A percentile compares a stretch with the other conserved stretches of the same genome.
Evolutionary conservation across 1,140 invertebrate genomes (phyloP).

Genomic region (Drosophila pachea): DNA sequence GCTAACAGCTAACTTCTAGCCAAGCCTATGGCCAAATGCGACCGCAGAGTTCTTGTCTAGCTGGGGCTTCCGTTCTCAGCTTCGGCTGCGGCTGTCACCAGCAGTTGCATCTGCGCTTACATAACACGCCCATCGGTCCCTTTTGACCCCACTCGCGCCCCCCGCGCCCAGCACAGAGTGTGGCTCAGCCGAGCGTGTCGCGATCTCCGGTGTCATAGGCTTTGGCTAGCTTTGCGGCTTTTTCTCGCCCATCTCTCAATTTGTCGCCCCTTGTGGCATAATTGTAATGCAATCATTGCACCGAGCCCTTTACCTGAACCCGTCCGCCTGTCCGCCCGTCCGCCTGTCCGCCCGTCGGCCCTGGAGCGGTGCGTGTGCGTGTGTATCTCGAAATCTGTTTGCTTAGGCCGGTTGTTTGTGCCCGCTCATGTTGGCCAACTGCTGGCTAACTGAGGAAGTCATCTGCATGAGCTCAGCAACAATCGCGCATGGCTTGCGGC

Average conservation of each 20-base stretch:
- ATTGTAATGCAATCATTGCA: constrained; percentile 53
- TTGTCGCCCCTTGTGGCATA: constrained; percentile 59
- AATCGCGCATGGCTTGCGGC: constrained; percentile 7
- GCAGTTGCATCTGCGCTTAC: constrained; percentile 41
- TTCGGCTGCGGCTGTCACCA: constrained; percentile 42
- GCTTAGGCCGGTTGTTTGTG: constrained; percentile 22
- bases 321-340: neutral
- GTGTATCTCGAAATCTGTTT: constrained; percentile 36
- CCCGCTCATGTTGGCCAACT: constrained; percentile 23
- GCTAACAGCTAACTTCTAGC: neutral
- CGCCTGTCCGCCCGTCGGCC: neutral
- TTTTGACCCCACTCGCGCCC: neutral
- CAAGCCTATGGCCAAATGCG: constrained; percentile 42
- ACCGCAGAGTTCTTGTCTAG: constrained; percentile 35
- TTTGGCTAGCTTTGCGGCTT: constrained; percentile 50
- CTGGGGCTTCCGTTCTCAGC: constrained; percentile 55
- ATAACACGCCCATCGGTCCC: constrained; percentile 36
- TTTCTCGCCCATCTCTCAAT: constrained; percentile 62
- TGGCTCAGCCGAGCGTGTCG: constrained; percentile 52
- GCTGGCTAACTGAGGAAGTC: constrained; percentile 12
- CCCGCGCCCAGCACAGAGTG: neutral
- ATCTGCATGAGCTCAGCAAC: constrained; percentile 39
- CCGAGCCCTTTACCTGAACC: constrained; percentile 27
- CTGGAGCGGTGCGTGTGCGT: constrained; percentile 9
- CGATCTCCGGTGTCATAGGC: constrained; percentile 47